Conservation (phyloP, 2,113 vertebrate genomes). For the Nanger granti region DNA sequence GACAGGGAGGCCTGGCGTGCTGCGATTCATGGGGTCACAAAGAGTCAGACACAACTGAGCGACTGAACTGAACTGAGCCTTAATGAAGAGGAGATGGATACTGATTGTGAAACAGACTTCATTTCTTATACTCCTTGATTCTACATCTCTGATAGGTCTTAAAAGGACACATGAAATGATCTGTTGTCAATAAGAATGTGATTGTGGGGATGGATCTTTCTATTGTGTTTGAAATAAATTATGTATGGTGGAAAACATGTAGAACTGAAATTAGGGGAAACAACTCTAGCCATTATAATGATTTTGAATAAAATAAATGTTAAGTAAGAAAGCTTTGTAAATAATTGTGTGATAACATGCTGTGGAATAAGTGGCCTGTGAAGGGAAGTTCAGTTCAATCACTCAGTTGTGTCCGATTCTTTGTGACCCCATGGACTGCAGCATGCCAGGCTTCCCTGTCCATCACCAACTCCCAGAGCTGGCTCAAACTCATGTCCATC, state of each 20-base stretch:
- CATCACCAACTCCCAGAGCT: not conserved
- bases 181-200: not conserved
- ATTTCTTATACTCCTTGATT: not conserved
- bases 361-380: not conserved
- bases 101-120: not conserved
- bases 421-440: not conserved
- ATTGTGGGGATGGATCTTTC: not conserved
- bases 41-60: no score
- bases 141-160: not conserved
- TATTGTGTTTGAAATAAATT: not conserved
- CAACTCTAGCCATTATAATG: not conserved
- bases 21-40: no score
- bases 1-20: no score
- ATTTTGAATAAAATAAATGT: not conserved
- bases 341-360: not conserved
- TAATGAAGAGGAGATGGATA: not conserved
- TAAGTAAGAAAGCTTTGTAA: not conserved
- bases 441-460: not conserved
- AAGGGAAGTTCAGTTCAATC: not conserved
- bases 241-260: not conserved
- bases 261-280: not conserved
- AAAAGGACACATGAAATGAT: not conserved
- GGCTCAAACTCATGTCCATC: not conserved
- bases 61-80: no score
- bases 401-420: rapidly evolving